These are phyloP conservation scores for Hylaeus anthracinus DNA, from an alignment of 1,140 invertebrate genomes.

Conservation along the genomic window DNA sequence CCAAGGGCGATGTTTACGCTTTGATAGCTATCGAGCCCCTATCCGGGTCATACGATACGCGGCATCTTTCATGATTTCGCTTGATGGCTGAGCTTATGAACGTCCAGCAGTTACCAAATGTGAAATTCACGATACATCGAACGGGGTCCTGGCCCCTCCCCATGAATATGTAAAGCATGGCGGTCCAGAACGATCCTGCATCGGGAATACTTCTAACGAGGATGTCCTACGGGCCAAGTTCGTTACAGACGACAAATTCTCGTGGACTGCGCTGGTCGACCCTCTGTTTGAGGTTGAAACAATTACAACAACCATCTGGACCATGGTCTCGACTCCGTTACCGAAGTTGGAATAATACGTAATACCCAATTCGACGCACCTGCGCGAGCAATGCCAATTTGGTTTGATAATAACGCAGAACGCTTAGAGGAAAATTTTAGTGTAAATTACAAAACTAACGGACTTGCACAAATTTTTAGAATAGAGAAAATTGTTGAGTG, in stretches of 20 bases:
- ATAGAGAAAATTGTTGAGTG: too few species aligned
- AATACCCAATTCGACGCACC: not conserved
- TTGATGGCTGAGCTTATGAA: not conserved
- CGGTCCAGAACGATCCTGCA: constrained; percentile 1
- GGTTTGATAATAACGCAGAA: not conserved
- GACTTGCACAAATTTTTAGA: too few species aligned
- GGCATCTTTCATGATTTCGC: constrained; percentile 15
- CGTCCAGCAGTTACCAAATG: constrained; percentile 4
- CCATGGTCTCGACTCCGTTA: too few species aligned
- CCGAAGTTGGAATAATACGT: not conserved
- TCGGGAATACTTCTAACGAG: constrained; percentile 53
- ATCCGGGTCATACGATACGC: not conserved
- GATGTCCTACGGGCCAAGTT: constrained; percentile 46
- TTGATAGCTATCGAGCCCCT: not conserved
- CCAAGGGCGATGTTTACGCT: constrained; percentile 14
- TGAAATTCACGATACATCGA: constrained; percentile 24
- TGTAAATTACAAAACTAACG: too few species aligned
- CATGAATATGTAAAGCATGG: constrained; percentile 67
- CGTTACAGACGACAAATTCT: constrained; percentile 47
- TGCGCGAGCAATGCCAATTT: not conserved
- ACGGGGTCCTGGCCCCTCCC: constrained; percentile 27
- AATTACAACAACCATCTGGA: constrained; percentile 35
- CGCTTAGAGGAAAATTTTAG: not conserved
- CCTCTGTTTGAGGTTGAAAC: constrained; percentile 28
- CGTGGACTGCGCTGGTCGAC: constrained; percentile 16